phyloP scores from a whole-genome alignment of 1,140 invertebrate species.

The Sipha flava region DNA sequence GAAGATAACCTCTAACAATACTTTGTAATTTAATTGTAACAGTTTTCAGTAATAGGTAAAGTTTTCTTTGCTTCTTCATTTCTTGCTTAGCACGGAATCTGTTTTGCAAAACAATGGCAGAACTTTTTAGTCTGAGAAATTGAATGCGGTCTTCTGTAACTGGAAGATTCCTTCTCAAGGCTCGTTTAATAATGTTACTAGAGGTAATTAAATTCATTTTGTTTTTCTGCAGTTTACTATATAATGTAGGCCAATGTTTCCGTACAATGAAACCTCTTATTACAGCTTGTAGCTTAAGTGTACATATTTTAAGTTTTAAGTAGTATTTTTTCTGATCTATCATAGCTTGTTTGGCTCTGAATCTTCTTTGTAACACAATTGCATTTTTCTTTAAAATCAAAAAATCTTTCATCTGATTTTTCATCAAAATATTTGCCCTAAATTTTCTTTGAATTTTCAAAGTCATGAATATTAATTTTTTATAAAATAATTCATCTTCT shows the following conservation, averaged over 20 bases:
- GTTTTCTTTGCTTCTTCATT: background rate
- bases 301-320: conserved; percentile 43
- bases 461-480: background rate
- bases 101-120: conserved; percentile 39
- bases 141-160: background rate
- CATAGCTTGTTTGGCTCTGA: conserved; percentile 40
- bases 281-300: conserved; percentile 39
- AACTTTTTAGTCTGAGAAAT: conserved; percentile 40
- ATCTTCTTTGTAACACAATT: conserved; percentile 50
- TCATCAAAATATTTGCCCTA: conserved; percentile 42
- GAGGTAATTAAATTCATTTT: conserved; percentile 48
- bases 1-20: background rate
- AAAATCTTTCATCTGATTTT: conserved; percentile 36
- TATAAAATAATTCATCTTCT: background rate
- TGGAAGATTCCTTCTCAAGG: conserved; percentile 33
- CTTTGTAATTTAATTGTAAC: background rate
- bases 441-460: conserved; percentile 4
- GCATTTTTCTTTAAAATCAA: conserved; percentile 45
- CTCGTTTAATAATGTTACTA: conserved; percentile 43
- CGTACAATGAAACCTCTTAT: background rate
- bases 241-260: conserved; percentile 16
- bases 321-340: conserved; percentile 38
- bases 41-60: background rate
- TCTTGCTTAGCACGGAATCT: conserved; percentile 11
- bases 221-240: background rate